These are phyloP conservation scores for Cichladusa arquata DNA, from an alignment of 2,113 vertebrate species.

Conservation along the genomic window DNA sequence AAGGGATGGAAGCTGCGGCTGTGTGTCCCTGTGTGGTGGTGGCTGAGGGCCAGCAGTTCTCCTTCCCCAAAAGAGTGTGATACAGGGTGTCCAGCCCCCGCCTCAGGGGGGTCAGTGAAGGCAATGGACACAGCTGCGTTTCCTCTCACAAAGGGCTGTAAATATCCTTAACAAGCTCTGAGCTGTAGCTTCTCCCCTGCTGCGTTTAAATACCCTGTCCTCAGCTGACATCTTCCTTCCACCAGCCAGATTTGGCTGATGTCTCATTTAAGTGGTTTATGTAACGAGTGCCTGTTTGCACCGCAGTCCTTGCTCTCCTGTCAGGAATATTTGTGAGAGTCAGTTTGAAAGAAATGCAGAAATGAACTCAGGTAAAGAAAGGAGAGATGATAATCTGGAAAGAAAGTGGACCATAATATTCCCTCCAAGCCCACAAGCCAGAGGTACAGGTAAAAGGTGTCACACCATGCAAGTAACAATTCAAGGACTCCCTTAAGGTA, in stretches of 20 bases:
- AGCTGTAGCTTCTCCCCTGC: neutral
- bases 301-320: neutral
- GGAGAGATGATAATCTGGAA: neutral
- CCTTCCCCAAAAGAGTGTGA: neutral
- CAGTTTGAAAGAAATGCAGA: neutral
- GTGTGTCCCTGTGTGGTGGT: neutral
- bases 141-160: slow-evolving; percentile 70
- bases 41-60: neutral
- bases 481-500: neutral
- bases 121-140: slow-evolving; percentile 68
- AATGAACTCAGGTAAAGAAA: neutral
- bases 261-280: slow-evolving; percentile 30
- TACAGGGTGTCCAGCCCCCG: neutral
- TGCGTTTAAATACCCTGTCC: neutral
- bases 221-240: slow-evolving; percentile 2
- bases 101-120: slow-evolving; percentile 2
- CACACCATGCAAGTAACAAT: neutral
- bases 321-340: neutral
- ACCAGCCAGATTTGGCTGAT: neutral
- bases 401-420: neutral
- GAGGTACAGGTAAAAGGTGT: neutral
- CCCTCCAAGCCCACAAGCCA: neutral
- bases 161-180: neutral
- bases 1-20: neutral
- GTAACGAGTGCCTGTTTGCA: neutral